Base-by-base conservation (phyloP, 2,888 invertebrate species). In the Ormyrus nitidulus region DNA sequence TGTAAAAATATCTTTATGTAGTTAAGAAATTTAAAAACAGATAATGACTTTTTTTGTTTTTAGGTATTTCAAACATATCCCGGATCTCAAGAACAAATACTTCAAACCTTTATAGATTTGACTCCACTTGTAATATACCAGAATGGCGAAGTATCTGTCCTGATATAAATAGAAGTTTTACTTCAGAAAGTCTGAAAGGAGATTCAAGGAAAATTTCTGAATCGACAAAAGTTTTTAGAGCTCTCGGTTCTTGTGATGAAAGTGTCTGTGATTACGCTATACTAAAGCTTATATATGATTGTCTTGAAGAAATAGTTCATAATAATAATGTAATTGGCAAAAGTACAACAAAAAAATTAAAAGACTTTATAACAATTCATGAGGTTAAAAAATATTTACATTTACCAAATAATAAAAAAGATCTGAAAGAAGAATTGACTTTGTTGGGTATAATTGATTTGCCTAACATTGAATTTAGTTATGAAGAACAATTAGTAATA, bases 401-500 rank as follows among this genome's bases (percentile, higher is more conserved):
- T 72, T 78, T 89, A 48, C 84, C 87, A 6, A 80, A 84, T 5
- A 73, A 79, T n/a, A 79, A 79, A 5, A 84, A 85, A 34, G 82
- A 86, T 13, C 8, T 51, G 7, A 84, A 85, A 59, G 85, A 86
- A 56, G 85, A 87, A 68, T 77, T 85, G 65, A 85, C 68, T 6
- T 59, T 89, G 44, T 82, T 90, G 61, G 88, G 87, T 51, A 88
- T 90, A 6, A 82, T 82, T 7, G 86, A 89, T 81, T 79, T 88
- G 66, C 85, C 86, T 4, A 84, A 86, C 61, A 81, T 82, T 74
- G 86, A 89, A 53, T 85, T 91, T 48, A 89, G 82, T 71, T 87
- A 86, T 62, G 84, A 87, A 70, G 91, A 92, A 81, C 88, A 86
- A 80, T 81, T 87, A 68, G 74, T 85, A 11, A 83, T 90, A 5